Percentiles rank a stretch among this genome's conserved stretches.
These are phyloP conservation scores for Leucoraja erinaceus DNA, from an alignment of 2,113 vertebrate genomes.

Conservation along the genomic window DNA sequence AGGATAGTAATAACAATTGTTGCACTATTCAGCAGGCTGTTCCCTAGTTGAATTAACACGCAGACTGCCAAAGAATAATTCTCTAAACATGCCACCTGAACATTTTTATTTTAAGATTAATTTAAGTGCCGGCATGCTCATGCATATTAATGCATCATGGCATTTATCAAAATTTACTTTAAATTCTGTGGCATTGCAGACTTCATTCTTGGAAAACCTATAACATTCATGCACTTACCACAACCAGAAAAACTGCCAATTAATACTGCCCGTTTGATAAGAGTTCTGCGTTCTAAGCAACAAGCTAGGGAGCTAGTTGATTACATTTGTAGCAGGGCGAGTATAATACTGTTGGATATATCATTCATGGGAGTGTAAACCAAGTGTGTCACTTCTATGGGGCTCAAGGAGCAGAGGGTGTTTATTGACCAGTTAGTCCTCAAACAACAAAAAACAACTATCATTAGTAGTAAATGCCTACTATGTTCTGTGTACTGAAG, in stretches of 20 bases:
- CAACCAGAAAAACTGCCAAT: not conserved
- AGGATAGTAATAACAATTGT: not conserved
- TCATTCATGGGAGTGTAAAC: not conserved
- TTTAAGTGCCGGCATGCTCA: not conserved
- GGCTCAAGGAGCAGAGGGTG: not conserved
- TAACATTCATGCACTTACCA: not conserved
- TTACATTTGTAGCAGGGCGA: not conserved
- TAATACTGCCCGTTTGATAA: not conserved
- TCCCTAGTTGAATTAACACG: not conserved
- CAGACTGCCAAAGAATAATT: not conserved
- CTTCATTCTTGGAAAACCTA: not conserved
- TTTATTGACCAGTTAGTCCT: too few species aligned
- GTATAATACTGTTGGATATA: not conserved
- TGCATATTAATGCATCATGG: not conserved
- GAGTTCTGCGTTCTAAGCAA: not conserved
- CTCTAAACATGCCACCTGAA: not conserved
- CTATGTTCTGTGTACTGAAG: too few species aligned
- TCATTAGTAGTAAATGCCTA: too few species aligned
- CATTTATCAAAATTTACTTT: not conserved
- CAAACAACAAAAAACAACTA: too few species aligned
- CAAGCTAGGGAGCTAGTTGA: not conserved
- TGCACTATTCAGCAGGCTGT: not conserved
- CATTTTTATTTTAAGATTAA: not conserved
- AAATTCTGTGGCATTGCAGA: not conserved
- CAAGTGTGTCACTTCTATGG: not conserved